These are phyloP conservation scores for Itoplectis maculator DNA, from an alignment of 2,888 invertebrate genomes.

Conservation along the genomic window DNA sequence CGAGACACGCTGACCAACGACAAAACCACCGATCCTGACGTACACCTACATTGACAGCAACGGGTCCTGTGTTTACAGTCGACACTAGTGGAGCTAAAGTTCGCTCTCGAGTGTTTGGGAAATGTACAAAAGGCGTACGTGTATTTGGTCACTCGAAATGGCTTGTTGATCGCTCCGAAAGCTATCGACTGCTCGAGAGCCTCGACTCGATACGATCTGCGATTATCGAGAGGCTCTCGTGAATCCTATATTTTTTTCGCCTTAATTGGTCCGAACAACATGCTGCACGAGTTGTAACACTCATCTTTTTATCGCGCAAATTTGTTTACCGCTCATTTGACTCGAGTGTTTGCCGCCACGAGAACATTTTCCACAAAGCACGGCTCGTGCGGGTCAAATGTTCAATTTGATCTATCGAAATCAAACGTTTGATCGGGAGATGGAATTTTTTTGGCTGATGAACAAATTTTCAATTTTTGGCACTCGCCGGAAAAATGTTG, in stretches of 20 bases:
- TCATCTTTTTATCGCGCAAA: neutral
- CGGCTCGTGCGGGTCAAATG: too few species aligned
- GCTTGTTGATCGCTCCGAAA: neutral
- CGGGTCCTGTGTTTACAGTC: constrained; percentile 5
- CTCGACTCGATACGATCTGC: neutral
- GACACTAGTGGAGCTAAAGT: neutral
- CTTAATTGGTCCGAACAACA: constrained; percentile 5
- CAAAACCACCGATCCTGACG: neutral
- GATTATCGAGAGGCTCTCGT: constrained; percentile 5
- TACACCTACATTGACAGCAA: neutral
- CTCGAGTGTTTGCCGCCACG: neutral
- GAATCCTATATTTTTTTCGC: neutral
- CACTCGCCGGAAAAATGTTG: too few species aligned
- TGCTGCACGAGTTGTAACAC: neutral
- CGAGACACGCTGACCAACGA: neutral
- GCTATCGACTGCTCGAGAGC: constrained; percentile 1
- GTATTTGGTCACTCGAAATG: constrained; percentile 7
- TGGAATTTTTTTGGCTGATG: neutral
- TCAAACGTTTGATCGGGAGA: neutral
- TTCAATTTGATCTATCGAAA: too few species aligned
- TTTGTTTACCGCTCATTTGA: neutral
- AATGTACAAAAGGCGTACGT: neutral
- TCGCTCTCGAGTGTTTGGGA: neutral
- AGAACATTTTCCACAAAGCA: neutral
- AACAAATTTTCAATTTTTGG: neutral